phyloP scores from a whole-genome alignment of 2,888 invertebrate species.

The Pseudoips prasinana region DNA sequence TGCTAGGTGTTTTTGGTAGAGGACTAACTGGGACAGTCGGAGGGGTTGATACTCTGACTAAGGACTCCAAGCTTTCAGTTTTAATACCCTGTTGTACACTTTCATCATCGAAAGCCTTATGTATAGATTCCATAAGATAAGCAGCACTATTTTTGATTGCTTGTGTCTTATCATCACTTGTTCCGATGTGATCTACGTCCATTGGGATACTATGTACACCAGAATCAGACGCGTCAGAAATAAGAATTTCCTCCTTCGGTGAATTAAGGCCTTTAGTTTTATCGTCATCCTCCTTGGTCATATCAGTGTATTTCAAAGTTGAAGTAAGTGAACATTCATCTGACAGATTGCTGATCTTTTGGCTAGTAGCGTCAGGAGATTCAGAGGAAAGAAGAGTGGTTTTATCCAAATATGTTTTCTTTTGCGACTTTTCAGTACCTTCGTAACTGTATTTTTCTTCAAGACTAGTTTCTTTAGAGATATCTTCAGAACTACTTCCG shows the following conservation, averaged over 20 bases:
- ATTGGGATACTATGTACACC: conserved; percentile 53
- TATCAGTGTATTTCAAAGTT: conserved; percentile 36
- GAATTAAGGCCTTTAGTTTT: conserved; percentile 27
- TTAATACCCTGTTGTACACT: conserved; percentile 71
- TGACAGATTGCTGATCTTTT: conserved; percentile 25
- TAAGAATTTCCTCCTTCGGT: conserved; percentile 45
- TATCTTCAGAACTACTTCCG: conserved; percentile 67
- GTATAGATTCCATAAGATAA: conserved; percentile 60
- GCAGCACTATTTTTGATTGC: conserved; percentile 44
- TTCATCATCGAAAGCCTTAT: conserved; percentile 65
- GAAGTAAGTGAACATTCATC: conserved; percentile 30
- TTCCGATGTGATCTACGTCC: conserved; percentile 34
- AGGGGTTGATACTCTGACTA: conserved; percentile 80
- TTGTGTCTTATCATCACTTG: conserved; percentile 26
- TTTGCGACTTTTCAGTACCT: conserved; percentile 59
- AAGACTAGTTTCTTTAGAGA: conserved; percentile 66
- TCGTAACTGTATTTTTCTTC: conserved; percentile 74
- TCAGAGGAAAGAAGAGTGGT: conserved; percentile 36
- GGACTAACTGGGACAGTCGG: conserved; percentile 88
- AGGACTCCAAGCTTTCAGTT: conserved; percentile 55
- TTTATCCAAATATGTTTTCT: no score
- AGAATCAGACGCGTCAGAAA: conserved; percentile 55
- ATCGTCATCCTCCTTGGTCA: conserved; percentile 15
- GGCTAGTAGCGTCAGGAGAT: conserved; percentile 32
- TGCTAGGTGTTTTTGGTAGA: conserved; percentile 63